Conservation (phyloP, 2,888 invertebrate genomes). For the Cephalotes varians region DNA sequence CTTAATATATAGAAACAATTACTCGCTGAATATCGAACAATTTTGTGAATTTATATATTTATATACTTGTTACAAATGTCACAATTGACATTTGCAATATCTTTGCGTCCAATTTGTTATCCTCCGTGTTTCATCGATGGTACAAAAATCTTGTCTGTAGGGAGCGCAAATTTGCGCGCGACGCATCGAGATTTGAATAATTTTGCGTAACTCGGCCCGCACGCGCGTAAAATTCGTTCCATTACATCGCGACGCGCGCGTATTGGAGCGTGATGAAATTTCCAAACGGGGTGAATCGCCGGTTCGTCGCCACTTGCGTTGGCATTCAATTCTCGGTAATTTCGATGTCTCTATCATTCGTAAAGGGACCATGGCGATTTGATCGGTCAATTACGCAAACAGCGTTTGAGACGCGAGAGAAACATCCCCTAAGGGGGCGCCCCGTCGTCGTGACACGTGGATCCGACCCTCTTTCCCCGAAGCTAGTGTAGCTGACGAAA, state of each 20-base stretch:
- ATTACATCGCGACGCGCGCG: conserved; percentile 20
- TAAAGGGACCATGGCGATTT: conserved; percentile 57
- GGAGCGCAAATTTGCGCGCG: neutral
- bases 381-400: conserved; percentile 68
- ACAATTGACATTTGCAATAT: neutral
- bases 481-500: conserved; percentile 33
- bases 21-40: neutral
- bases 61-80: neutral
- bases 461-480: conserved; percentile 37
- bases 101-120: neutral
- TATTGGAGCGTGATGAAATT: conserved; percentile 50
- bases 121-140: neutral
- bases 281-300: conserved; percentile 32
- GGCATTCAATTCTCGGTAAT: conserved; percentile 61
- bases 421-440: conserved; percentile 43
- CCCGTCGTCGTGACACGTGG: conserved; percentile 61
- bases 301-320: conserved; percentile 44
- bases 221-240: conserved; percentile 41
- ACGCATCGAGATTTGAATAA: conserved; percentile 2
- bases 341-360: conserved; percentile 52
- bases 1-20: neutral
- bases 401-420: conserved; percentile 44
- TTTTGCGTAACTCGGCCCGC: conserved; percentile 6
- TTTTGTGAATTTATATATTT: neutral
- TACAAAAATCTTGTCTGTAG: neutral